Evolutionary conservation across 1,140 invertebrate genomes (phyloP).

Genomic region (Drosophila sp.): DNA sequence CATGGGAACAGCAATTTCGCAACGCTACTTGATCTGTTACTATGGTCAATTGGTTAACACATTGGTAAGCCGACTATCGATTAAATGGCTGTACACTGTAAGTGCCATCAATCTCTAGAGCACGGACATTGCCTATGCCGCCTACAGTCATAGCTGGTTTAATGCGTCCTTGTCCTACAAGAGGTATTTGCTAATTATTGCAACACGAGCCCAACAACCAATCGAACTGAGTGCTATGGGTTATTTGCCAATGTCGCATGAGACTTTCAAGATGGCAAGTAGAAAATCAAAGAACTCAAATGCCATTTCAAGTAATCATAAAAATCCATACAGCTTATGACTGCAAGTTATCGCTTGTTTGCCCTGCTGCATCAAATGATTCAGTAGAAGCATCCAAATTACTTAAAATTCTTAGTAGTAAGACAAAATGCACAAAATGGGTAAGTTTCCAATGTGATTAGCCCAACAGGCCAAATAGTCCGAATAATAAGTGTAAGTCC

Average conservation of each 20-base stretch:
- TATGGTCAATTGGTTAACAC: slow-evolving; percentile 50
- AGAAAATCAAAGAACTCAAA: no score
- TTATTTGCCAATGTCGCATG: slow-evolving; percentile 52
- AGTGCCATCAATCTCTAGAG: slow-evolving; percentile 26
- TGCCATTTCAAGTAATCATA: neutral
- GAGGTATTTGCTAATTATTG: slow-evolving; percentile 49
- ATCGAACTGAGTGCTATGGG: slow-evolving; percentile 54
- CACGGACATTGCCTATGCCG: slow-evolving; percentile 33
- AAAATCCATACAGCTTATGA: slow-evolving; percentile 48
- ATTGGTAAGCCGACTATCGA: slow-evolving; percentile 22
- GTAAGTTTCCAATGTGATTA: neutral
- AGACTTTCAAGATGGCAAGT: slow-evolving; percentile 57
- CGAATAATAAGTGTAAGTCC: no score
- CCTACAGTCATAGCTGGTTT: slow-evolving; percentile 56
- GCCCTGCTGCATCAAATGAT: slow-evolving; percentile 53
- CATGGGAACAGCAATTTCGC: slow-evolving; percentile 37
- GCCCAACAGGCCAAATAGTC: no score
- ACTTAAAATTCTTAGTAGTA: neutral
- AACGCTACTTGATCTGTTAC: slow-evolving; percentile 57
- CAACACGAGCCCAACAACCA: slow-evolving; percentile 46
- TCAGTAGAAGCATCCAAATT: neutral
- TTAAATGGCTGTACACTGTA: no score
- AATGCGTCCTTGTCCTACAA: slow-evolving; percentile 57
- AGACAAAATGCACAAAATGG: neutral
- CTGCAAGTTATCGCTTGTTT: slow-evolving; percentile 53